phyloP scores from a whole-genome alignment of 2,888 invertebrate genomes.

The Pseudococcus jackbeardsleyi region DNA sequence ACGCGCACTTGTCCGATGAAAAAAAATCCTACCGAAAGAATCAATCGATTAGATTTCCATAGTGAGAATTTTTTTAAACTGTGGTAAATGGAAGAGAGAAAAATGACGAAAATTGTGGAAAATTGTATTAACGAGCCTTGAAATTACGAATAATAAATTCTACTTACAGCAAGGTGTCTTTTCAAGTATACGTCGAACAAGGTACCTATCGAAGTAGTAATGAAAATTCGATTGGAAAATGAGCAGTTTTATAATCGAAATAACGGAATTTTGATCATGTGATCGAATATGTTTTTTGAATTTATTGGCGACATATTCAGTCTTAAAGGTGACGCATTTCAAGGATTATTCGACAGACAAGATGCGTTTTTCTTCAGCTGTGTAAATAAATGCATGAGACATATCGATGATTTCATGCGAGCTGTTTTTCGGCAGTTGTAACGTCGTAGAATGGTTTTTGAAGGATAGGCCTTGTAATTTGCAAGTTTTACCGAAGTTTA shows the following conservation, averaged over 20 bases:
- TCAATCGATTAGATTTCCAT: neutral
- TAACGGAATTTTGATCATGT: neutral
- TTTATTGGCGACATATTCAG: neutral
- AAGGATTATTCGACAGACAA: neutral
- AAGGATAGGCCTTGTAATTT: neutral
- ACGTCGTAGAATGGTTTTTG: neutral
- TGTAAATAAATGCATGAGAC: neutral
- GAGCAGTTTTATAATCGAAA: neutral
- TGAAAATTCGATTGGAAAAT: neutral
- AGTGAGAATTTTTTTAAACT: neutral
- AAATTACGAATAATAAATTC: neutral
- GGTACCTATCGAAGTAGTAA: neutral
- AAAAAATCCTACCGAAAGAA: neutral
- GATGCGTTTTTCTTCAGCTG: neutral
- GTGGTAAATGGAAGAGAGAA: neutral
- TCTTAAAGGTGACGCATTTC: neutral
- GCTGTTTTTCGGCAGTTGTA: neutral
- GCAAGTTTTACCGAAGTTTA: no score
- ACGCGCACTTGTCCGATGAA: neutral
- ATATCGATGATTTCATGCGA: neutral
- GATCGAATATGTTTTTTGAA: neutral
- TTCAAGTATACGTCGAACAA: neutral
- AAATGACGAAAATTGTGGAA: neutral
- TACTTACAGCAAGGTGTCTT: neutral
- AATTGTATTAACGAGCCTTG: neutral